Base-by-base conservation (phyloP, 1,140 invertebrate genomes). In the Marisa cornuarietis region DNA sequence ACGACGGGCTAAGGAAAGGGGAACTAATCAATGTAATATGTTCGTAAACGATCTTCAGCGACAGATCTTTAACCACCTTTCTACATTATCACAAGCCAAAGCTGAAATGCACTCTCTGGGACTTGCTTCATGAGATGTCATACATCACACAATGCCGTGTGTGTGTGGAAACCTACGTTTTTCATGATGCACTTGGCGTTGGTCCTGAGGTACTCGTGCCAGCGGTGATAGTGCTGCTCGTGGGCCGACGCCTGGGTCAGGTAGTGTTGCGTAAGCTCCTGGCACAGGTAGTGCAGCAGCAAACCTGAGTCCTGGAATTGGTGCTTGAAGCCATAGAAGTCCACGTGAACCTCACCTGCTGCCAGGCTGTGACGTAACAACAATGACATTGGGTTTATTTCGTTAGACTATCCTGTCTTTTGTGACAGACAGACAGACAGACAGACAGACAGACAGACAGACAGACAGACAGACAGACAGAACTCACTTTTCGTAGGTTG, bases 271-370 rank as follows among this genome's bases (percentile, higher is more conserved):
- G 91, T 87, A n/a, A 93, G 85, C 75, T 93, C 91, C 42, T 91
- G 89, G 82, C 92, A 93, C 76, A 93, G 89, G 84, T 93, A 93
- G 82, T 93, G 93, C 13, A 93, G 82, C 11, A 92, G 87, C 9
- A 92, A 83, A 6, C 88, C 88, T 7, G 90, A 87, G 65, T 89
- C 87, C 74, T 91, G 61, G 66, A 75, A 88, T 51, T 83, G 83
- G 71, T 92, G 91, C 68, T 91, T 89, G 81, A 93, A 93, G 20
- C 93, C 93, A 83, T 92, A 92, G 24, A 81, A 84, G 82, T 93
- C 93, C 14, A 93, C 91, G 85, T 93, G 92, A 31, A 89, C 89
- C 78, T 89, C 87, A 31, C 85, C 79, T n/a, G 85, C 85, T 42
- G 86, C 79, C 65, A 92, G 79, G 78, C 91, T 92, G 81, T 14